phyloP scores from a whole-genome alignment of 2,113 vertebrate species.

The Centrocercus urophasianus region DNA sequence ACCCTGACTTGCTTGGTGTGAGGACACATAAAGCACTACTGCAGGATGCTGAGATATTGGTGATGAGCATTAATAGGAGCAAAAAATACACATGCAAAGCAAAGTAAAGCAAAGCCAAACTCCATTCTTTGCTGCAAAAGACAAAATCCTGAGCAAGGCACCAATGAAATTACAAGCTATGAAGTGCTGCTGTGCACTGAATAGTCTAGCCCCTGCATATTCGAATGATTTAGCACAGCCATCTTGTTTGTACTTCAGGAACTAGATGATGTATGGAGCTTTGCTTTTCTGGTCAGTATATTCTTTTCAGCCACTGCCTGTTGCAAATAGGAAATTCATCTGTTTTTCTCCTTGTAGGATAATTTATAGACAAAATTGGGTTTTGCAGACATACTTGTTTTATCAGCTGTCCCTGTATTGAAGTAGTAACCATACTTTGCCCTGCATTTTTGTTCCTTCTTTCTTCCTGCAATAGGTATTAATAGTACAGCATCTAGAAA shows the following conservation, averaged over 20 bases:
- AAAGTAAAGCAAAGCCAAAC: neutral
- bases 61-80: neutral
- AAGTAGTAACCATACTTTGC: neutral
- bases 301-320: neutral
- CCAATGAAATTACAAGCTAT: neutral
- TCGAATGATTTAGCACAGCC: neutral
- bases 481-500: neutral
- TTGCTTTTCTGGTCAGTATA: neutral
- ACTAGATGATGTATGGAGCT: conserved; percentile 15
- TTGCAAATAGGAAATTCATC: neutral
- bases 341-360: neutral
- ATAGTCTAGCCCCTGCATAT: neutral
- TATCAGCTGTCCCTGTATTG: neutral
- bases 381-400: neutral
- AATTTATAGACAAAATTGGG: neutral
- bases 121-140: neutral
- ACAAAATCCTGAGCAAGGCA: neutral
- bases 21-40: neutral
- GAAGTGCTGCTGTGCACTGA: neutral
- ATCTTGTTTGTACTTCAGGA: neutral
- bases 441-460: neutral
- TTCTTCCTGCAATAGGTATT: neutral
- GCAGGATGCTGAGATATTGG: neutral
- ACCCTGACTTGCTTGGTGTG: neutral
- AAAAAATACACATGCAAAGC: neutral